Evolutionary conservation across 2,797 vertebrate species (phyloP), one percentile per base, ranked within the genome.

Genomic region (Anas bernieri): DNA sequence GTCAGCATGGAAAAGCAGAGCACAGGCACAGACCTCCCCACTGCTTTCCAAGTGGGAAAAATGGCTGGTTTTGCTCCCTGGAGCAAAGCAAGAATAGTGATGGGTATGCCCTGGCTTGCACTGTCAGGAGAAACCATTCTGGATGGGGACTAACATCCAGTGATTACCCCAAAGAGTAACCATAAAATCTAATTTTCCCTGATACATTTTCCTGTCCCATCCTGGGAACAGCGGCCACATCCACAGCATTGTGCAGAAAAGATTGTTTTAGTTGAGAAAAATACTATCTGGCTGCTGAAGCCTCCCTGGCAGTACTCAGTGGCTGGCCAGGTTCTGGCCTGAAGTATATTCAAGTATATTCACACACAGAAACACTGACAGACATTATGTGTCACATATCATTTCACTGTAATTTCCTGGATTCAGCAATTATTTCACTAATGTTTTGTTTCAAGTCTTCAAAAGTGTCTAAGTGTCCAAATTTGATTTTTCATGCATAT

Each of bases 361-460:
- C 66, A 37, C 22, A 35, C 55, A 28, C 62, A 31, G 25, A 37
- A 88, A 56, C 25, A 41, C 11, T 61, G 52, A 15, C 26, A 82
- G 66, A 46, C 25, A 35, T 70, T 73, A 48, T 16, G 22, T 69
- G 52, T 66, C 59, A 93, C 7, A 4, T 56, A 72, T 35, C 23
- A 45, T 22, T 46, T 87, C 33, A 35, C 28, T 28, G 70, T n/a
- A 61, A 91, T 79, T 92, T 88, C 35, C 28, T 63, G 41, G 45
- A 63, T 41, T 55, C 82, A 54, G 59, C 16, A 88, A 82, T 73
- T 79, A 72, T 70, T 93, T 93, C 48, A 79, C 37, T 74, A 30
- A 73, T 50, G 28, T 79, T 88, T 92, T 79, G 11, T 69, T 94
- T 90, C 63, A 80, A 72, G 30, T 64, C 72, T 77, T 86, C 70